Evolutionary conservation across 2,797 vertebrate species (phyloP), one percentile per base, ranked within the genome.

Genomic region (Sebastes trivittatus): DNA sequence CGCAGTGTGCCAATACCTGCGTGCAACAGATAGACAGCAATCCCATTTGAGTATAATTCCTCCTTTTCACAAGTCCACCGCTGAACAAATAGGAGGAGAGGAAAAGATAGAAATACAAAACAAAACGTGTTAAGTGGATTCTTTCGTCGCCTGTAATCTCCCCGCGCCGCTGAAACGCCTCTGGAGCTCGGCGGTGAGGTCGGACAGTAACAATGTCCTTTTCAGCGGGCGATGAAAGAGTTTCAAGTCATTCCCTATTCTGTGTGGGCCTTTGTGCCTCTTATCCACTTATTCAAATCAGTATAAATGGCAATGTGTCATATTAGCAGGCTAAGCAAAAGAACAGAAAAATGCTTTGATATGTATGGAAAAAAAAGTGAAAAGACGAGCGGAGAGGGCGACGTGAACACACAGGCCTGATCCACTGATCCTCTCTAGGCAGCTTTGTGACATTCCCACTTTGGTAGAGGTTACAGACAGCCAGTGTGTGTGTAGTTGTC

Each of bases 251-350:
- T 84, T 88, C 89, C 56, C 88, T 77, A 85, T 92, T 93, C 91
- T 91, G 71, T 86, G 72, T 75, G 79, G 80, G 78, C 78, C 87
- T 90, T 93, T 94, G 91, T 93, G 86, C 72, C 72, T 75, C 86
- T 94, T 90, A 95, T 94, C 91, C 93, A 94, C 93, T 94, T 94
- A 93, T 95, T 95, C 94, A 92, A 93, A 94, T 94, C 88, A 77
- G 84, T 87, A 90, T 84, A 89, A 93, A 93, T 67, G 83, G 77
- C 91, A 85, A 88, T 86, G 90, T 93, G 91, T 92, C 93, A 93
- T 94, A 92, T 94, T 92, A 94, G 88, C 87, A 82, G 62, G 76
- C 89, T 34, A 60, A 78, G 87, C 61, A 71, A 85, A 87, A 85
- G 81, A 82, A 75, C 71, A 29, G 64, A 78, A 87, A 93, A 92